These are phyloP conservation scores for Chlamydotis undulata DNA, from an alignment of 2,113 vertebrate genomes.

Conservation along the genomic window DNA sequence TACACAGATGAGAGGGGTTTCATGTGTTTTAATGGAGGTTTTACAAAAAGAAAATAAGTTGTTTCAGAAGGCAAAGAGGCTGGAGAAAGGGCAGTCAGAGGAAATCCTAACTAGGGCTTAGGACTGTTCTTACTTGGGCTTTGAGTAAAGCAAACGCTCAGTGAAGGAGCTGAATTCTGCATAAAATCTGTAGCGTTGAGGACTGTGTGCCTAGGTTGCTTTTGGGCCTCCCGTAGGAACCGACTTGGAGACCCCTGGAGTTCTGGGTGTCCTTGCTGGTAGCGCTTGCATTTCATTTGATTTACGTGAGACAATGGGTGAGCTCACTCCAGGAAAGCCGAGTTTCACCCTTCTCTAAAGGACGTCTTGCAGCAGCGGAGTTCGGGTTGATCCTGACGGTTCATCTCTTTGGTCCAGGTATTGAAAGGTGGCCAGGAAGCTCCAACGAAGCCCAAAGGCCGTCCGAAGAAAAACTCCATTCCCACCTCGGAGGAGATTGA, in stretches of 20 bases:
- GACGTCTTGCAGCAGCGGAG: not conserved
- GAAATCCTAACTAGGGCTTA: not conserved
- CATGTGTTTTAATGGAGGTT: not conserved
- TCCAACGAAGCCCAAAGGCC: constrained; percentile 96
- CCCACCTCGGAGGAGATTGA: constrained; percentile 96
- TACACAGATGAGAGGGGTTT: not conserved
- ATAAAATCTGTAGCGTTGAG: not conserved
- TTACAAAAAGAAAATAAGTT: not conserved
- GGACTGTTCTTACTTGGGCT: not conserved
- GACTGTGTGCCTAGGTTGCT: not conserved
- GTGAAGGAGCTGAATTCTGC: not conserved
- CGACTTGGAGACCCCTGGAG: not conserved
- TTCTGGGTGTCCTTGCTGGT: not conserved
- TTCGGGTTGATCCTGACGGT: not conserved
- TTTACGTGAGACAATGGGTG: not conserved
- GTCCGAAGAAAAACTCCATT: constrained; percentile 99
- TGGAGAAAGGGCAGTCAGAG: not conserved
- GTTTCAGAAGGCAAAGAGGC: not conserved
- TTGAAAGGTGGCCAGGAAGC: constrained; percentile 98
- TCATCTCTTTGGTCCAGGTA: constrained; percentile 79
- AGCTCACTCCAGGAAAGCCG: not conserved
- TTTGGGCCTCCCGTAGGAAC: not conserved
- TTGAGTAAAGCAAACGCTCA: not conserved
- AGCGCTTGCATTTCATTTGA: not conserved
- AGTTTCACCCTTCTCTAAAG: not conserved